These are phyloP conservation scores for Eciton burchellii DNA, from an alignment of 1,140 invertebrate species.

Conservation along the genomic window DNA sequence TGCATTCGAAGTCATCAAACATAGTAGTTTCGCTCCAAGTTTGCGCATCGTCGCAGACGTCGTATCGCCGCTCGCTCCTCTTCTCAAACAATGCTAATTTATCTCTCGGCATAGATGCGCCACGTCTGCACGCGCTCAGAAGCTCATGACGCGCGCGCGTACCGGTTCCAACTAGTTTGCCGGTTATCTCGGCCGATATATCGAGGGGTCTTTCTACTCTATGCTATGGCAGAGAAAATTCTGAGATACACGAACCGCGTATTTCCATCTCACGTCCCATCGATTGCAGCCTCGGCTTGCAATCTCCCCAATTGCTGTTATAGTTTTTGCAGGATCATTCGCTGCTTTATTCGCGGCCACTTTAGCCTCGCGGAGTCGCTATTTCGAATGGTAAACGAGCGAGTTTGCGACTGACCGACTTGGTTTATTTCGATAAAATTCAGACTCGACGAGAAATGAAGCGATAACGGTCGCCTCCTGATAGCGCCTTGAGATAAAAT, in stretches of 20 bases:
- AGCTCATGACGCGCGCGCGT: slow-evolving; percentile 23
- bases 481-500: not conserved
- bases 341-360: too few species aligned
- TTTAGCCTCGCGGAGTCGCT: too few species aligned
- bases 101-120: slow-evolving; percentile 20
- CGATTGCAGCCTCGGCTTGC: not conserved
- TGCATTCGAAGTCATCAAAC: not conserved
- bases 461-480: slow-evolving; percentile 5
- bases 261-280: not conserved
- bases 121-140: not conserved
- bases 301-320: not conserved
- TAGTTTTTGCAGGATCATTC: slow-evolving; percentile 7
- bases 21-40: slow-evolving; percentile 2
- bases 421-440: slow-evolving; percentile 38
- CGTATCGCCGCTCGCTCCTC: not conserved
- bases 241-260: too few species aligned
- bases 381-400: slow-evolving; percentile 32
- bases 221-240: slow-evolving; percentile 7
- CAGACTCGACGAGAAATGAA: not conserved
- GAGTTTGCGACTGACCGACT: not conserved
- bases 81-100: slow-evolving; percentile 54
- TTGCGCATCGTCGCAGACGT: slow-evolving; percentile 25
- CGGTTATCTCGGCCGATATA: slow-evolving; percentile 53
- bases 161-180: slow-evolving; percentile 63
- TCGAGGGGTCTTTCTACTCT: not conserved